phyloP scores from a whole-genome alignment of 2,888 invertebrate genomes.

The Apamea sordens region DNA sequence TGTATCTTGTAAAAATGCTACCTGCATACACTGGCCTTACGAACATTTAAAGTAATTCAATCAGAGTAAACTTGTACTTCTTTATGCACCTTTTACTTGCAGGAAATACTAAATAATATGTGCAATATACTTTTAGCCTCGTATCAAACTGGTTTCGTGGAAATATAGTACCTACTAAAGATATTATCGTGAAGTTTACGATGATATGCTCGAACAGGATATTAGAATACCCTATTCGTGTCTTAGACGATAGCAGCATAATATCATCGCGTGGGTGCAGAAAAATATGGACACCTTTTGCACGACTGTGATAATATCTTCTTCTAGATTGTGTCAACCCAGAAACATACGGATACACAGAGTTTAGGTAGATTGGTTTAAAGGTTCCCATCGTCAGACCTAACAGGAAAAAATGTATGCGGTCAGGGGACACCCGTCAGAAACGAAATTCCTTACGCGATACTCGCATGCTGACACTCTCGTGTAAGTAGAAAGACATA shows the following conservation, averaged over 20 bases:
- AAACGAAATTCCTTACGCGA: background rate
- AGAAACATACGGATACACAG: background rate
- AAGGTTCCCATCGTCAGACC: background rate
- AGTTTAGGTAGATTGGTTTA: background rate
- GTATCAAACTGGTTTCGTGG: slow-evolving; percentile 26
- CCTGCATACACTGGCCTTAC: too few relatives aligned
- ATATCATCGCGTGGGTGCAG: background rate
- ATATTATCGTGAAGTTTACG: slow-evolving; percentile 58
- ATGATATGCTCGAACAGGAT: slow-evolving; percentile 59
- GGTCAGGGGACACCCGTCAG: background rate
- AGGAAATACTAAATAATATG: slow-evolving; percentile 57
- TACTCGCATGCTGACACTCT: background rate
- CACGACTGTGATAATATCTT: background rate
- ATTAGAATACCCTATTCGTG: slow-evolving; percentile 50
- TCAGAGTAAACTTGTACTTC: slow-evolving; percentile 35
- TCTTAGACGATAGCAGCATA: slow-evolving; percentile 12
- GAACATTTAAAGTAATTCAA: slow-evolving; percentile 37
- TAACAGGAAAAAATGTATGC: background rate
- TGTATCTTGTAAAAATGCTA: too few relatives aligned
- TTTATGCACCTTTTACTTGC: slow-evolving; percentile 45
- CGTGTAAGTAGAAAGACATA: too few relatives aligned
- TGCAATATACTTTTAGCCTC: slow-evolving; percentile 31
- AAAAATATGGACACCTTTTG: background rate
- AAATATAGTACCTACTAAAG: slow-evolving; percentile 48
- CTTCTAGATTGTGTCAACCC: background rate